A percentile compares a stretch with the other conserved stretches of the same genome.
Evolutionary conservation across 2,888 invertebrate genomes (phyloP).

Genomic region (Thecocarcelia acutangulata): DNA sequence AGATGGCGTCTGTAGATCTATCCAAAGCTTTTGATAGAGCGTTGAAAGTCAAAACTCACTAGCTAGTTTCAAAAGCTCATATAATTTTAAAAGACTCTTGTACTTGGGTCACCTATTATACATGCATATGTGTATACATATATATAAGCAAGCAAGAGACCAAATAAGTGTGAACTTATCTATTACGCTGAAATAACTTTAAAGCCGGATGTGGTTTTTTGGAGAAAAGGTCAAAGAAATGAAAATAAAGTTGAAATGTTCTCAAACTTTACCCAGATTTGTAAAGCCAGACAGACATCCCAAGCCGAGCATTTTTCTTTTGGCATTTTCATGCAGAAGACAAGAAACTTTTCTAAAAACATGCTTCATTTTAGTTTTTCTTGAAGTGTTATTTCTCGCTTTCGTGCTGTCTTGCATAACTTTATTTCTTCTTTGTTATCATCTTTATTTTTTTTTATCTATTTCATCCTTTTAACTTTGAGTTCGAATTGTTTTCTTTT

Average conservation of each 20-base stretch:
- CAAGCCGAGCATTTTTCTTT: constrained; percentile 26
- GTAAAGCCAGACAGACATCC: constrained; percentile 18
- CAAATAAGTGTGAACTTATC: not conserved
- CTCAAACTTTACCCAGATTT: constrained; percentile 8
- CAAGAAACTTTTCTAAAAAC: constrained; percentile 21
- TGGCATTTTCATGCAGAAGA: constrained; percentile 15
- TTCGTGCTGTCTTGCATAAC: not conserved
- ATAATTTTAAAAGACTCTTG: no score
- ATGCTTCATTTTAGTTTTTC: constrained; percentile 23
- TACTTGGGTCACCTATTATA: no score
- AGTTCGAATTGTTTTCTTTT: constrained; percentile 49
- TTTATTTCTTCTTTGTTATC: not conserved
- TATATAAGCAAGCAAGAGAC: not conserved
- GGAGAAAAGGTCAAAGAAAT: constrained; percentile 50
- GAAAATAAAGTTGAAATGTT: constrained; percentile 54
- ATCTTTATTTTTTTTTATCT: constrained; percentile 12
- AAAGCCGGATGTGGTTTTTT: constrained; percentile 53
- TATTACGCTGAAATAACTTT: not conserved
- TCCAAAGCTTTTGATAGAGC: no score
- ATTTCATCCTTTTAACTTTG: constrained; percentile 3
- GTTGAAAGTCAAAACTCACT: no score
- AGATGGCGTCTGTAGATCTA: no score
- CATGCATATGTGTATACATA: not conserved
- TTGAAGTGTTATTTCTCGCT: constrained; percentile 3
- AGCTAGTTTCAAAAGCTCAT: no score